Conservation (phyloP, 2,888 invertebrate genomes). For the Dasysyrphus albostriatus region DNA sequence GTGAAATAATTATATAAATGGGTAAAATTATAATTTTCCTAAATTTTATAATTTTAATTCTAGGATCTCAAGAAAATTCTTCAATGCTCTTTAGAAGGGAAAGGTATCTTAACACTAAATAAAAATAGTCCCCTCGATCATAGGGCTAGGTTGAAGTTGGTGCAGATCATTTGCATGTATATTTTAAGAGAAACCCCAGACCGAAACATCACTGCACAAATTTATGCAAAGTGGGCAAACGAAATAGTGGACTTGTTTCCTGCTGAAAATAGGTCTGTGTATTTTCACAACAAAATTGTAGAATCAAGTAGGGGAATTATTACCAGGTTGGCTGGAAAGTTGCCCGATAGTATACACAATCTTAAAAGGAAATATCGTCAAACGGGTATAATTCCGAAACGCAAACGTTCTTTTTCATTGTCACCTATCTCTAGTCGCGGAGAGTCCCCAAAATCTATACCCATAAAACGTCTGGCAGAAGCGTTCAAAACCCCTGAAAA, state of each 20-base stretch:
- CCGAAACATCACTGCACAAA: not conserved
- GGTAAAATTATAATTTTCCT: not conserved
- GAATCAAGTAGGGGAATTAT: not conserved
- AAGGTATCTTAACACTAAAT: not conserved
- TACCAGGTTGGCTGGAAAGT: not conserved
- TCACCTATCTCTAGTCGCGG: not conserved
- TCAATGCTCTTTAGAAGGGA: not conserved
- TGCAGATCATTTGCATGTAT: not conserved
- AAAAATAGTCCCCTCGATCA: not conserved
- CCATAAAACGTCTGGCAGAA: not conserved
- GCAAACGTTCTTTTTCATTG: not conserved
- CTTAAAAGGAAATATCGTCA: not conserved
- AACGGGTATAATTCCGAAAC: not conserved
- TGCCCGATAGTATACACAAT: not conserved
- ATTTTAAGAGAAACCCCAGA: not conserved
- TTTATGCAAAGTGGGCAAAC: not conserved
- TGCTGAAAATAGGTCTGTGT: not conserved
- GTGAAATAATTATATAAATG: not conserved
- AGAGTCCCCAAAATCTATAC: not conserved
- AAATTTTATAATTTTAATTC: not conserved
- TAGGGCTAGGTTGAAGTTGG: not conserved
- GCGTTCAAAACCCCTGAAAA: not conserved
- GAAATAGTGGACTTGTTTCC: not conserved
- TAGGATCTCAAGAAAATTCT: not conserved
- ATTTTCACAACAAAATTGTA: not conserved